Conservation (phyloP, 1,140 invertebrate species). For the Chelonus insularis region DNA sequence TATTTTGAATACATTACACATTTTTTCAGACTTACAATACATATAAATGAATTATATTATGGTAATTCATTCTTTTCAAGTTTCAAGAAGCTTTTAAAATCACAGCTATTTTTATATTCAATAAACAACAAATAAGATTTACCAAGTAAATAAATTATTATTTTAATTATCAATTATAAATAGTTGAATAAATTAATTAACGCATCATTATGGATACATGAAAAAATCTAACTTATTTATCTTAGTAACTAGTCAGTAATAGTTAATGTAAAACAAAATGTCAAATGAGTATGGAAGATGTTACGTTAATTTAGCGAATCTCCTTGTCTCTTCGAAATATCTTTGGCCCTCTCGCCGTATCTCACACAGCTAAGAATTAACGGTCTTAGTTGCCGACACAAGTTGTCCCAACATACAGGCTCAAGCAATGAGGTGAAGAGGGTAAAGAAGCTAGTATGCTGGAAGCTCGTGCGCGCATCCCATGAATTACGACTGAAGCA, state of each 20-base stretch:
- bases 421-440: neutral
- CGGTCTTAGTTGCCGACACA: constrained; percentile 22
- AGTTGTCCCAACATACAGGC: constrained; percentile 6
- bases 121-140: no score
- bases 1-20: constrained; percentile 46
- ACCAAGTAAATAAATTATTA: no score
- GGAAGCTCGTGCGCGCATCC: neutral
- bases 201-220: no score
- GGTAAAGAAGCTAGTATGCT: neutral
- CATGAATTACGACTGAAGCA: constrained; percentile 23
- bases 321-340: constrained; percentile 12
- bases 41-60: neutral
- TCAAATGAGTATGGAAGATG: neutral
- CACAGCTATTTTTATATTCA: no score
- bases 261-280: neutral
- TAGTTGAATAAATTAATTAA: no score
- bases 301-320: constrained; percentile 18
- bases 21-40: constrained; percentile 34
- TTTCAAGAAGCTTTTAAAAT: no score
- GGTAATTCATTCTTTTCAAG: no score
- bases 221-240: no score
- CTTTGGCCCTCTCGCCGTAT: constrained; percentile 7
- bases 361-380: constrained; percentile 19
- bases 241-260: neutral
- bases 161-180: no score